A percentile compares a stretch with the other conserved stretches of the same genome.
phyloP scores from a whole-genome alignment of 2,888 invertebrate genomes.

The Tanypteryx hageni region DNA sequence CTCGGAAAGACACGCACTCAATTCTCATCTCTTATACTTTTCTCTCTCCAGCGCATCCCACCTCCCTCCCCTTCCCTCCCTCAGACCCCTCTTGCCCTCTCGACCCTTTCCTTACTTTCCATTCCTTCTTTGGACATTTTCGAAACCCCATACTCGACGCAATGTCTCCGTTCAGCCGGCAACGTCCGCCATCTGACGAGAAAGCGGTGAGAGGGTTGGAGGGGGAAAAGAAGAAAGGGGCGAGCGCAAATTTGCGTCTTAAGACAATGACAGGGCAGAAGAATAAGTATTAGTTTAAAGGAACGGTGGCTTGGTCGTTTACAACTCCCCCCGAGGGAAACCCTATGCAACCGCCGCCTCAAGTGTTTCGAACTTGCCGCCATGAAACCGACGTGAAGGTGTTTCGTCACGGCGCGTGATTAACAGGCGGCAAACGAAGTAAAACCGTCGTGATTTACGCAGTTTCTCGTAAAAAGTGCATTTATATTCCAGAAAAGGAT shows the following conservation, averaged over 20 bases:
- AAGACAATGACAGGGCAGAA: background rate
- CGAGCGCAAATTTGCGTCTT: no score
- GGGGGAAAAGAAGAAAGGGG: no score
- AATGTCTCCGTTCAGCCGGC: background rate
- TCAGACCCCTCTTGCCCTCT: background rate
- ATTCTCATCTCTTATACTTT: background rate
- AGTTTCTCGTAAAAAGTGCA: no score
- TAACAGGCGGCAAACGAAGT: no score
- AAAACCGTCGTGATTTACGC: no score
- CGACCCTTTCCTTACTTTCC: conserved; percentile 22
- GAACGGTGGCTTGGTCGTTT: background rate
- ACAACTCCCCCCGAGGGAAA: background rate
- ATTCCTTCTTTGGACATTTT: conserved; percentile 1
- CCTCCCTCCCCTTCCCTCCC: background rate
- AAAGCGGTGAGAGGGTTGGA: no score
- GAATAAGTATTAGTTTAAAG: background rate
- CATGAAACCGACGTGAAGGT: no score
- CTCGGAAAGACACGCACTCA: background rate
- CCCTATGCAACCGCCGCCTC: background rate
- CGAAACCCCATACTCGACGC: background rate
- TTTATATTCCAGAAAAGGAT: no score
- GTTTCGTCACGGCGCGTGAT: no score
- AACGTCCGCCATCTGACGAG: background rate
- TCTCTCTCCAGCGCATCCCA: background rate
- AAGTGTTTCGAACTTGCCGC: no score